These are phyloP conservation scores for Acholoe squamosa DNA, from an alignment of 2,888 invertebrate species.

Conservation along the genomic window DNA sequence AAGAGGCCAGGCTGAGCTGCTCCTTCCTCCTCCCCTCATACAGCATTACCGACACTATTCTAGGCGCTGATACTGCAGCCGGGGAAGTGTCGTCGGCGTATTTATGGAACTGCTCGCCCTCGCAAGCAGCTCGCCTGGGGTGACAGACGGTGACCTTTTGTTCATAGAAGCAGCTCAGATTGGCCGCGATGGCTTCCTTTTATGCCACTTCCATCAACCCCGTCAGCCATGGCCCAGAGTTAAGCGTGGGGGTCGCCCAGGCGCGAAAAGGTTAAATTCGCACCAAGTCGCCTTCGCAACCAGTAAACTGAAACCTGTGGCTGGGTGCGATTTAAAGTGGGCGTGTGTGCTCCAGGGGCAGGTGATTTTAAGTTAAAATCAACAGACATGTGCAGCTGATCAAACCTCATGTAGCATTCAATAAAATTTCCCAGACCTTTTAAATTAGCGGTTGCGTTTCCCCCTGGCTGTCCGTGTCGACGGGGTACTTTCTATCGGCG, in stretches of 20 bases:
- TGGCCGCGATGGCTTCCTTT: not conserved
- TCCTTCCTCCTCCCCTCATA: not conserved
- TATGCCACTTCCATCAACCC: slow-evolving; percentile 16
- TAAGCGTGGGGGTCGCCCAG: not conserved
- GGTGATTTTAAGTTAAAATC: not conserved
- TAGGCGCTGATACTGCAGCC: not conserved
- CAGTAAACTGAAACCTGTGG: not conserved
- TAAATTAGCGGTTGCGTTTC: too few species aligned
- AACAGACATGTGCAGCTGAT: not conserved
- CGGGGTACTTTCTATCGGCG: too few species aligned
- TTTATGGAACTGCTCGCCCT: not conserved
- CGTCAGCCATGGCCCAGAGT: not conserved
- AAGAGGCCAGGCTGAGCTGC: not conserved
- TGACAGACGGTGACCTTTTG: not conserved
- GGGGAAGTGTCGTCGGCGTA: slow-evolving; percentile 9
- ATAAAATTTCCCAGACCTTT: too few species aligned
- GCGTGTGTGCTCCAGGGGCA: not conserved
- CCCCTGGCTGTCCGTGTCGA: too few species aligned
- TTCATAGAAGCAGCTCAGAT: not conserved
- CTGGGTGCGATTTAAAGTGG: not conserved
- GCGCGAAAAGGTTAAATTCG: slow-evolving; percentile 9
- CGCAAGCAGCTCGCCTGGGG: not conserved
- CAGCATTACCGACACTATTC: not conserved
- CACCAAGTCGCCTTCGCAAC: not conserved
- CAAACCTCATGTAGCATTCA: too few species aligned